phyloP scores from a whole-genome alignment of 1,140 invertebrate genomes.

The Bursaphelenchus mucronatus region DNA sequence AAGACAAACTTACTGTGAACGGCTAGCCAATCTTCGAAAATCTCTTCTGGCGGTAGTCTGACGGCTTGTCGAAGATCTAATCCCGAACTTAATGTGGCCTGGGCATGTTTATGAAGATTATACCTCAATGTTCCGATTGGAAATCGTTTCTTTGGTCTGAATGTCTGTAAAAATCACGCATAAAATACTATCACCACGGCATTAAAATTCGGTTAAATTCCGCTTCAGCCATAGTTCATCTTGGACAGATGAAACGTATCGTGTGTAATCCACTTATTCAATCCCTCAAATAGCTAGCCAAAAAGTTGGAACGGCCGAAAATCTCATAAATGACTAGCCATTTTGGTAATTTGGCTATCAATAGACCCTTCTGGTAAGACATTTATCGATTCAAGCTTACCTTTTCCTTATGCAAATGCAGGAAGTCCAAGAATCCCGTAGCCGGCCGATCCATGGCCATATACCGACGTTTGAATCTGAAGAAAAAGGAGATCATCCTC shows the following conservation, averaged over 20 bases:
- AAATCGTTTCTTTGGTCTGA: constrained; percentile 83
- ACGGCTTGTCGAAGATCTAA: constrained; percentile 82
- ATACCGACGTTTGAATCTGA: too few relatives aligned
- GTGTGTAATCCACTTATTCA: background rate
- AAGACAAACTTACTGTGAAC: constrained; percentile 73
- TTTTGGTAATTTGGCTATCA: constrained; percentile 14
- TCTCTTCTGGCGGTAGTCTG: constrained; percentile 77
- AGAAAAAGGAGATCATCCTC: too few relatives aligned
- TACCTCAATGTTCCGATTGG: constrained; percentile 82
- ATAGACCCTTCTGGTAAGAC: constrained; percentile 8
- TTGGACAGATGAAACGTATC: constrained; percentile 1
- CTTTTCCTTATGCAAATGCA: constrained; percentile 60
- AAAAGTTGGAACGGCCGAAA: constrained; percentile 22
- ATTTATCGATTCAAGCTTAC: constrained; percentile 28
- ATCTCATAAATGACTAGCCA: constrained; percentile 7
- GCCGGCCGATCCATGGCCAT: constrained; percentile 36
- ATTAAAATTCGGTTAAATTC: too few relatives aligned
- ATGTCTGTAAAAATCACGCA: constrained; percentile 68
- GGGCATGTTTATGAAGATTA: constrained; percentile 85
- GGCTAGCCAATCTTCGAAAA: constrained; percentile 87
- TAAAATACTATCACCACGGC: background rate
- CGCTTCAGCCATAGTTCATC: too few relatives aligned
- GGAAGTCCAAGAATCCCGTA: constrained; percentile 56
- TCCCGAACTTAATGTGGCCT: constrained; percentile 86
- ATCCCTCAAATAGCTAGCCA: background rate